These are phyloP conservation scores for Heliconius melpomene DNA, from an alignment of 1,140 invertebrate species.

Conservation along the genomic window DNA sequence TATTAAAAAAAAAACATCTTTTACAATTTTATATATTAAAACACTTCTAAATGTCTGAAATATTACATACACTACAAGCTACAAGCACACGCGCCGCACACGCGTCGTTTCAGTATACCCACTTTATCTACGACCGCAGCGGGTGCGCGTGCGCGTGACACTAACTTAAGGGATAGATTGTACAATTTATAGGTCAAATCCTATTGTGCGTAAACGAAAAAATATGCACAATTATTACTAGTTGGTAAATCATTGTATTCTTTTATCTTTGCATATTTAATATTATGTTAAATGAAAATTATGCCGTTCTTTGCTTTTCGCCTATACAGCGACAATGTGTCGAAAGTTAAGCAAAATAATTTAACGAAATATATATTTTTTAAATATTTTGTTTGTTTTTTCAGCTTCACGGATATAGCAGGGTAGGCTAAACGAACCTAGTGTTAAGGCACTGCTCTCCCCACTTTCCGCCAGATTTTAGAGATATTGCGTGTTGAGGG, in stretches of 20 bases:
- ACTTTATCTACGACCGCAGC: constrained; percentile 41
- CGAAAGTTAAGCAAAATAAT: too few species aligned
- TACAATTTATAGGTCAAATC: constrained; percentile 37
- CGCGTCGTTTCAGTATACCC: constrained; percentile 23
- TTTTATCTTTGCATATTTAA: not conserved
- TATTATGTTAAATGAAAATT: not conserved
- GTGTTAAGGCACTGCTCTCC: too few species aligned
- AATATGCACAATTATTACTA: constrained; percentile 14
- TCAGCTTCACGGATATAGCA: too few species aligned
- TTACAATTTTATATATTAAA: not conserved
- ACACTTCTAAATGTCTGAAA: not conserved
- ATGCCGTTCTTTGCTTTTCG: too few species aligned
- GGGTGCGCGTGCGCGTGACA: constrained; percentile 33
- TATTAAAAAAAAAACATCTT: too few species aligned
- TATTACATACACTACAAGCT: not conserved
- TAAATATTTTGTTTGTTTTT: too few species aligned
- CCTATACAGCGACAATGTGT: too few species aligned
- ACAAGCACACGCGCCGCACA: constrained; percentile 41
- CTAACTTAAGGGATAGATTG: constrained; percentile 20
- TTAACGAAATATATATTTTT: too few species aligned
- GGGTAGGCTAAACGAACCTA: too few species aligned
- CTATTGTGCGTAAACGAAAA: constrained; percentile 35
- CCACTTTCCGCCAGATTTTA: too few species aligned
- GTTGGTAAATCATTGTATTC: not conserved
- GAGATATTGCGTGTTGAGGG: too few species aligned